Conservation (phyloP, 2,113 vertebrate genomes). For the Corythoichthys intestinalis region DNA sequence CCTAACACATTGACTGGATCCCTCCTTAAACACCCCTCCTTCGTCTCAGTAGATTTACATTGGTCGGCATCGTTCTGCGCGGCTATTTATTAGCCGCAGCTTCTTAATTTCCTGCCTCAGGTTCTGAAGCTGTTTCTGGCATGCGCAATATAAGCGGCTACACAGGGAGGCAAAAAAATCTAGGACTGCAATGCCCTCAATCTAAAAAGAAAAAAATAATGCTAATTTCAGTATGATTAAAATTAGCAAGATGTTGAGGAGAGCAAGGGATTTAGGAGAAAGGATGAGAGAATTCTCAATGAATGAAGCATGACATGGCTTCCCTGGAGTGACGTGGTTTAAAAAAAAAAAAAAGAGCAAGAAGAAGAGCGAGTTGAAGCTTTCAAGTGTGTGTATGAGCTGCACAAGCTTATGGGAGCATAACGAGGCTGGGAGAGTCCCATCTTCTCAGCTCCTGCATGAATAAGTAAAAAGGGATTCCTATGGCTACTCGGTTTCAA, state of each 20-base stretch:
- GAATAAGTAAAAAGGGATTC: slow-evolving; percentile 62
- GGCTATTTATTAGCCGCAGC: slow-evolving; percentile 43
- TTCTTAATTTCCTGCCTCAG: slow-evolving; percentile 59
- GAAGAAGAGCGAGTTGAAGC: slow-evolving; percentile 52
- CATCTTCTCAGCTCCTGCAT: slow-evolving; percentile 52
- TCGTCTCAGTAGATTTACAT: slow-evolving; percentile 57
- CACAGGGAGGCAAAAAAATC: background rate
- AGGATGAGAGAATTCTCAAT: slow-evolving; percentile 28
- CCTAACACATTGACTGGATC: slow-evolving; percentile 43
- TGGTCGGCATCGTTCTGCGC: slow-evolving; percentile 43
- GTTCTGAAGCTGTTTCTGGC: slow-evolving; percentile 14
- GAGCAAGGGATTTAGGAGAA: slow-evolving; percentile 47
- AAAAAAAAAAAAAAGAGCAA: slow-evolving; percentile 39
- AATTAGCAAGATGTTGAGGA: slow-evolving; percentile 18
- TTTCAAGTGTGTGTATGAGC: slow-evolving; percentile 46
- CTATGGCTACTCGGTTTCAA: slow-evolving; percentile 43
- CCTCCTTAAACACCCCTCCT: slow-evolving; percentile 20
- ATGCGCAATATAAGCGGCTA: background rate
- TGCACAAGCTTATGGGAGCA: slow-evolving; percentile 42
- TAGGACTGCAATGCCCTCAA: background rate
- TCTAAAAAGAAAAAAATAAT: background rate
- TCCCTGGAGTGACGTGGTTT: slow-evolving; percentile 53
- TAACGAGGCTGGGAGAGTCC: slow-evolving; percentile 67
- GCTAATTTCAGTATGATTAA: slow-evolving; percentile 11
- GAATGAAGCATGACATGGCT: slow-evolving; percentile 60